Evolutionary conservation across 37 sponge, comb jelly and placozoan species (phyloP), one percentile per base, ranked within the genome.

Genomic region (Beroe ovata): DNA sequence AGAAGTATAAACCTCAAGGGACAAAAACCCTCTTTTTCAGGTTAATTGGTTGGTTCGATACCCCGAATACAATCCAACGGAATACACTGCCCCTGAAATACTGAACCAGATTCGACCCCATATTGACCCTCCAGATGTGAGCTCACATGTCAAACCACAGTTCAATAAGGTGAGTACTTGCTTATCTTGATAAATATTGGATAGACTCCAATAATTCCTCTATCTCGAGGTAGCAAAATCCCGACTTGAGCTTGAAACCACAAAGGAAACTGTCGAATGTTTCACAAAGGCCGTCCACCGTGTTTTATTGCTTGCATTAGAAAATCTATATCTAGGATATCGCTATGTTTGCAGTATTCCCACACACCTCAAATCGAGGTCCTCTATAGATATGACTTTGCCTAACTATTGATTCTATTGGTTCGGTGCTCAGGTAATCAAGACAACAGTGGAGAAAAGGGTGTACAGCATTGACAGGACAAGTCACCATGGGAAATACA

Each of bases 11-110:
- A n/a, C n/a, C n/a, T n/a, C n/a, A n/a, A n/a, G n/a, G n/a, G n/a
- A n/a, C n/a, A n/a, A n/a, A n/a, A n/a, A n/a, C n/a, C n/a, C n/a
- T n/a, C n/a, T 29, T 6, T 20, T 40, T 0, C 54, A 96, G 64
- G 93, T 96, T 11, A 38, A 88, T 61, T 99, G 99, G 99, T 60
- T 41, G 1, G 92, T 91, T 39, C 92, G 92, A 19, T 99, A 92
- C 93, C 90, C 93, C 22, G 96, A 95, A 21, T 99, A 99, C 92
- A 89, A 72, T 22, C 99, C 99, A 25, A 92, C 95, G 8, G 91
- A 94, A 64, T 96, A 95, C 93, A 99, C 99, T 8, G 91, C 93
- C 0, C 91, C 92, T 30, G 14, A 29, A 29, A 95, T 95, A 28
- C 77, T 90, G 30, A 90, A 29, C 28, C n/a, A 26, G 84, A 77